Percentiles rank a stretch among this genome's conserved stretches.
phyloP scores from a whole-genome alignment of 2,797 vertebrate species.

The Xenentodon cancila region DNA sequence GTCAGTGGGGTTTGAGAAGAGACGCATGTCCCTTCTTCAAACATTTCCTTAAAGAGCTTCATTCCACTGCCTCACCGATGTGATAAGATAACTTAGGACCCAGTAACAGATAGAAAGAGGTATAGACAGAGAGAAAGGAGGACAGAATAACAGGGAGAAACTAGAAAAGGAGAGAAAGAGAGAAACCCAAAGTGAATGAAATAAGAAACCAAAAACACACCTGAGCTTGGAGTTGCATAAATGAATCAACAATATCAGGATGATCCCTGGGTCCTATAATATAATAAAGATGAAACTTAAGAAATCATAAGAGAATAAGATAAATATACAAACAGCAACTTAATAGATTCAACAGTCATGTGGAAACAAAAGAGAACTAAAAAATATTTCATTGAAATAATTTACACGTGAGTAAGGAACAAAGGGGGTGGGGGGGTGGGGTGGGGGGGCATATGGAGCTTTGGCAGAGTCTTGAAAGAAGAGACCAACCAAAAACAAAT shows the following conservation, averaged over 20 bases:
- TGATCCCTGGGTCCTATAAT: constrained; percentile 99
- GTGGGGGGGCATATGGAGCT: constrained; percentile 92
- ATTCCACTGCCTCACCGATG: constrained; percentile 73
- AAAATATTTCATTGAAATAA: constrained; percentile 95
- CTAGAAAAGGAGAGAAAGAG: constrained; percentile 80
- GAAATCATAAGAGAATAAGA: constrained; percentile 95
- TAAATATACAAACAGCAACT: constrained; percentile 99
- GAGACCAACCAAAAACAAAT: constrained; percentile 91
- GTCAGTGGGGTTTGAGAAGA: constrained; percentile 70
- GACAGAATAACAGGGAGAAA: constrained; percentile 66
- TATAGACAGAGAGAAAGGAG: constrained; percentile 82
- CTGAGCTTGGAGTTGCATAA: constrained; percentile 99
- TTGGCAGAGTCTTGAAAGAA: constrained; percentile 95
- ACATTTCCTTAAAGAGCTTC: constrained; percentile 63
- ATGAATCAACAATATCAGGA: constrained; percentile 99
- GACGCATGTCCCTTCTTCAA: constrained; percentile 64
- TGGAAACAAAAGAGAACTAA: constrained; percentile 87
- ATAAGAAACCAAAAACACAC: constrained; percentile 99
- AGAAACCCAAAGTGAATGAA: constrained; percentile 99
- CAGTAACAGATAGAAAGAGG: constrained; percentile 81
- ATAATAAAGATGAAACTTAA: constrained; percentile 99
- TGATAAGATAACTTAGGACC: constrained; percentile 68
- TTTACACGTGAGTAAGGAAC: constrained; percentile 90
- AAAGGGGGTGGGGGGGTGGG: constrained; percentile 75
- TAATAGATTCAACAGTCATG: constrained; percentile 99